Base-by-base conservation (phyloP, 2,888 invertebrate species). In the Abrostola tripartita region DNA sequence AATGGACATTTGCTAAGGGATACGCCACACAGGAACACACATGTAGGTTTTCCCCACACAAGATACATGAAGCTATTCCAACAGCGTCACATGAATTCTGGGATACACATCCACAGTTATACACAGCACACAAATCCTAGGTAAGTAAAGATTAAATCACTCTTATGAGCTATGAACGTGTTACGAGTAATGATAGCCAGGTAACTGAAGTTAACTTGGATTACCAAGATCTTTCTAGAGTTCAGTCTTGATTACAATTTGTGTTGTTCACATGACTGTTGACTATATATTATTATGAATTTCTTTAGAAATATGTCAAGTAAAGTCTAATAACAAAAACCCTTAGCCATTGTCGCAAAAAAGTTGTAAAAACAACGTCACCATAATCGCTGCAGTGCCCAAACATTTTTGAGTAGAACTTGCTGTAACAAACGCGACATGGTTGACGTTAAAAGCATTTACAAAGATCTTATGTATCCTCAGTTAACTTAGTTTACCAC, bases 71-170 rank as follows among this genome's bases (percentile, higher is more conserved):
- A 76, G 81, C 78, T 71, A 71, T 74, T 52, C 11, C 50, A 54
- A 68, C 73, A 77, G 74, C 59, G 62, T 69, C 52, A 75, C 71
- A 74, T 49, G 68, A 68, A 12, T 61, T 62, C 61, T 60, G 60
- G 68, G 61, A 58, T 58, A 74, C 68, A 77, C 68, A 77, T 61
- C 55, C 52, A 77, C 55, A 63, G 59, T 67, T 68, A 73, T 66
- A 80, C 65, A 70, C 56, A 81, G 68, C 65, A 77, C 77, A 74
- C 62, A 76, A 76, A 70, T 72, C 47, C 75, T 81, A 80, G 65
- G 59, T 67, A 68, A 69, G 60, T 79, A 75, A 72, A 72, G 81
- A 77, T 73, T 75, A 81, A 82, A 80, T 58, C 55, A 66, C 68
- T 71, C 60, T 70, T 74, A 70, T 62, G 37, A 49, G 54, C 64